Conservation (phyloP, 2,113 vertebrate genomes). For the Apteryx owenii region DNA sequence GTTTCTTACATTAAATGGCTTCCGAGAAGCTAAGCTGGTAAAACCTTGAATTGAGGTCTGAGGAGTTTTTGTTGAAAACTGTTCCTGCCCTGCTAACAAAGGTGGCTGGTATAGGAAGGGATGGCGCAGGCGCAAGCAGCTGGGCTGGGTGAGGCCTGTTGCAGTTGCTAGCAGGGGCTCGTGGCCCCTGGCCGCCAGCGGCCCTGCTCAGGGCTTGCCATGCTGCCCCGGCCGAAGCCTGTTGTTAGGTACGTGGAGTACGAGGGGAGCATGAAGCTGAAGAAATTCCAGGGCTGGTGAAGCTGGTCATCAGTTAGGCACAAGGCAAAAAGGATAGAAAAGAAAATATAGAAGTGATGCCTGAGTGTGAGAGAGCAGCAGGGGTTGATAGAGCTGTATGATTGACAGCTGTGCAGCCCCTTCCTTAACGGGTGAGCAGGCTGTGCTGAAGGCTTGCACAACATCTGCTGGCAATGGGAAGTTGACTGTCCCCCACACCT, state of each 20-base stretch:
- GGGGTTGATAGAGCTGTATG: not conserved
- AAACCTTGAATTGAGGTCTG: not conserved
- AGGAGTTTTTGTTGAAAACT: not conserved
- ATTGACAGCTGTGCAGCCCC: not conserved
- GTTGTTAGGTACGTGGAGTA: no score
- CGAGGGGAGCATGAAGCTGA: not conserved
- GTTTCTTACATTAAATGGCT: not conserved
- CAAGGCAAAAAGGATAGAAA: not conserved
- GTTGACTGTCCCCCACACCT: not conserved
- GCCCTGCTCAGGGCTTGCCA: fast-evolving
- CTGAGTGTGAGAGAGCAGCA: not conserved
- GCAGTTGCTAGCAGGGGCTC: no score
- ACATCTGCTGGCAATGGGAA: not conserved
- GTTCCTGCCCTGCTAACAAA: not conserved
- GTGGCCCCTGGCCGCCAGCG: no score
- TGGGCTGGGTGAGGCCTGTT: no score
- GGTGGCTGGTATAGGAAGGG: not conserved
- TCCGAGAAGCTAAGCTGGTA: not conserved
- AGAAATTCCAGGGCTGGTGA: not conserved
- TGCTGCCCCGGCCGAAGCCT: not conserved
- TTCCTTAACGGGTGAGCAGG: not conserved
- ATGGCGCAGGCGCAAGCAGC: no score
- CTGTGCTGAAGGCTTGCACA: not conserved
- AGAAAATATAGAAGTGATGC: not conserved
- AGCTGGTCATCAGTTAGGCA: not conserved